These are phyloP conservation scores for Ictalurus furcatus DNA, from an alignment of 2,113 vertebrate species.

Conservation along the genomic window DNA sequence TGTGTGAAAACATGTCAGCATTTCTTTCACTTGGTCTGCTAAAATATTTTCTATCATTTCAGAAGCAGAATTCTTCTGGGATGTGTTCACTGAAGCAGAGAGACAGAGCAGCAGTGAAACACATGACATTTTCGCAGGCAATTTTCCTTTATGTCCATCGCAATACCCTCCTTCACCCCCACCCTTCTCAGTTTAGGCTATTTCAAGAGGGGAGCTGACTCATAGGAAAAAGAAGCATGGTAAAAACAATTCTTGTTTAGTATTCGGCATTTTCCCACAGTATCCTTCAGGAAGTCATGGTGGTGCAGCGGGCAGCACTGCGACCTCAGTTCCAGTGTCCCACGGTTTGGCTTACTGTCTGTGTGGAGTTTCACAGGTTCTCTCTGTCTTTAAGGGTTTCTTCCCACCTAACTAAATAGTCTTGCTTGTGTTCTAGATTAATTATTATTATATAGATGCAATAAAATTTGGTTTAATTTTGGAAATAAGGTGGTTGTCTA, in stretches of 20 bases:
- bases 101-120: conserved; percentile 34
- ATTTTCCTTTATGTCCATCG: conserved; percentile 57
- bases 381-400: neutral
- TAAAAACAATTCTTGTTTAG: neutral
- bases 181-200: conserved; percentile 13
- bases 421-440: neutral
- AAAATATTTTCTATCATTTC: conserved; percentile 24
- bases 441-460: neutral
- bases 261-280: neutral
- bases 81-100: conserved; percentile 38
- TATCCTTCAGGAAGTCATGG: neutral
- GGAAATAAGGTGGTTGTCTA: neutral
- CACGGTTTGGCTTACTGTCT: neutral
- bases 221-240: neutral
- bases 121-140: conserved; percentile 60
- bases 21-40: conserved; percentile 21
- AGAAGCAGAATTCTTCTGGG: conserved; percentile 24
- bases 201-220: conserved; percentile 44
- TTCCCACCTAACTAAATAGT: neutral
- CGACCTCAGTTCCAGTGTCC: neutral
- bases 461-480: neutral
- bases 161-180: conserved; percentile 27
- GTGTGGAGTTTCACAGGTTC: neutral
- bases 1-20: neutral
- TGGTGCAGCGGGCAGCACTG: neutral